phyloP scores from a whole-genome alignment of 2,113 vertebrate species.

The Candoia aspera region DNA sequence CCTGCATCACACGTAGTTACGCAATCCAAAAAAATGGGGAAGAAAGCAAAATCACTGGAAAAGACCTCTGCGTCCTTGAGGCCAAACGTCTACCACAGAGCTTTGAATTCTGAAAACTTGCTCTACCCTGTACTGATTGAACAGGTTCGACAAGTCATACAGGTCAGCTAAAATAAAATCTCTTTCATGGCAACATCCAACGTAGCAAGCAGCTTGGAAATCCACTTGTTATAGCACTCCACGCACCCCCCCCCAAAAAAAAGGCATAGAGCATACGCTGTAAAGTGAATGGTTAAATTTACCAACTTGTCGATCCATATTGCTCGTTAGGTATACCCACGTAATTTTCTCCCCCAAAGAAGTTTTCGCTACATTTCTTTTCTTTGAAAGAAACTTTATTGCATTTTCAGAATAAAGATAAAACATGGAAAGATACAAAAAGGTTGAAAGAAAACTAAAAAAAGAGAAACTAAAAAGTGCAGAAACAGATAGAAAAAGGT shows the following conservation, averaged over 20 bases:
- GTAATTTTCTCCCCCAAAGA: neutral
- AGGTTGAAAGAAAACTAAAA: no score
- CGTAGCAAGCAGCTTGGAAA: neutral
- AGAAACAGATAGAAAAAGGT: no score
- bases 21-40: neutral
- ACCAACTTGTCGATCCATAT: neutral
- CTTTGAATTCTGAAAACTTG: neutral
- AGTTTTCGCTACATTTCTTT: neutral
- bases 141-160: no score
- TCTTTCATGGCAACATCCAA: neutral
- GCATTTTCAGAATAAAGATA: no score
- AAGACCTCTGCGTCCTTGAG: neutral
- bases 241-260: no score
- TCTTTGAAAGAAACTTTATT: no score
- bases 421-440: no score
- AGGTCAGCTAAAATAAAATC: neutral
- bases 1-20: rapidly evolving
- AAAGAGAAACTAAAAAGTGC: no score
- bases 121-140: neutral
- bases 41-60: neutral
- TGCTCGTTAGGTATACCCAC: neutral
- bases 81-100: neutral
- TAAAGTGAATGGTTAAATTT: no score
- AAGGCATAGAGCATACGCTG: no score
- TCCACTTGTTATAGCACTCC: neutral